Percentiles rank a stretch among this genome's conserved stretches.
Conservation (phyloP, 2,888 invertebrate genomes). For the Toxonevra muliebris region DNA sequence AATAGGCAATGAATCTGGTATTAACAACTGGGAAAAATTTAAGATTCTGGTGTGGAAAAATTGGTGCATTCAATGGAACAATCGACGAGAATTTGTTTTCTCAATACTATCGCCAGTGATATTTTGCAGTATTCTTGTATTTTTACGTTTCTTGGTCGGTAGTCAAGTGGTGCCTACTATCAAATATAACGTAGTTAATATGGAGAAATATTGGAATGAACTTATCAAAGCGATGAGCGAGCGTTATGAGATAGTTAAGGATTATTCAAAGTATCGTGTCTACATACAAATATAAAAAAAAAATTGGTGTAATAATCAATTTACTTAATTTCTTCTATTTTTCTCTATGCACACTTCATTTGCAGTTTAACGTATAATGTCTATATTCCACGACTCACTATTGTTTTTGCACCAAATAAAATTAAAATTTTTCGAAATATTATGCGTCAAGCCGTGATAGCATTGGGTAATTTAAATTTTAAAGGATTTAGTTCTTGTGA, state of each 20-base stretch:
- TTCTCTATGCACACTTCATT: too few species aligned
- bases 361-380: conserved; percentile 31
- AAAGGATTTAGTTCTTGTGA: conserved; percentile 28
- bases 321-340: neutral
- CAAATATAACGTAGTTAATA: conserved; percentile 7
- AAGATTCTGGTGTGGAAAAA: conserved; percentile 81
- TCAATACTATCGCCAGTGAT: conserved; percentile 73
- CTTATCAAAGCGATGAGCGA: neutral
- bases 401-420: conserved; percentile 47
- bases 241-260: conserved; percentile 1
- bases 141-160: conserved; percentile 69
- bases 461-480: conserved; percentile 25
- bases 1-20: too few species aligned
- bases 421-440: conserved; percentile 27
- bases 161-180: conserved; percentile 13
- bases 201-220: conserved; percentile 9
- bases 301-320: neutral
- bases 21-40: conserved; percentile 65
- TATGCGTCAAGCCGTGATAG: conserved; percentile 18
- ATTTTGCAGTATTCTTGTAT: conserved; percentile 72
- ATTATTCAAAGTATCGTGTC: neutral
- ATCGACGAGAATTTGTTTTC: conserved; percentile 71
- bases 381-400: conserved; percentile 41
- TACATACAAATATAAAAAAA: neutral
- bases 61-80: conserved; percentile 76